Evolutionary conservation across 2,113 vertebrate species (phyloP).

Genomic region (Sus scrofa): DNA sequence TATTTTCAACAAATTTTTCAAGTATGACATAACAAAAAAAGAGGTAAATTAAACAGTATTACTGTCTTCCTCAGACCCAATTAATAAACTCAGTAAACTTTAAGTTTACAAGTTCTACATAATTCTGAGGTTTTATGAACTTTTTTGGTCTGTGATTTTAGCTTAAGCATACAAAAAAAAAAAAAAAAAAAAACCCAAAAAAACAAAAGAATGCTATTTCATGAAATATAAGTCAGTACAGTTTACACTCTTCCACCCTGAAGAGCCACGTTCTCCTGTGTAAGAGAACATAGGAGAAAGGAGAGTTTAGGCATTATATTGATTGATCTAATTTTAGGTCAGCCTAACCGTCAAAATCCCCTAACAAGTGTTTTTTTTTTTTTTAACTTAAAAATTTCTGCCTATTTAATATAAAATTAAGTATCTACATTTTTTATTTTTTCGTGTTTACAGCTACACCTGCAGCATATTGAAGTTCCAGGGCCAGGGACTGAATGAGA

Average conservation of each 20-base stretch:
- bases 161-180: neutral
- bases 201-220: neutral
- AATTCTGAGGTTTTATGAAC: neutral
- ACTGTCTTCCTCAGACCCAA: neutral
- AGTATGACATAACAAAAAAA: neutral
- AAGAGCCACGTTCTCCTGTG: neutral
- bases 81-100: neutral
- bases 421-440: neutral
- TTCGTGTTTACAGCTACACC: too few species aligned
- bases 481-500: too few species aligned
- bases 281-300: neutral
- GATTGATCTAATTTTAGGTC: neutral
- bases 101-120: neutral
- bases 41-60: neutral
- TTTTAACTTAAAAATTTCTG: neutral
- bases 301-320: neutral
- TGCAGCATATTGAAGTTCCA: too few species aligned
- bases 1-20: neutral
- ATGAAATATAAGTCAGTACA: neutral
- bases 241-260: neutral
- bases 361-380: neutral
- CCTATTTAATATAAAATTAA: neutral
- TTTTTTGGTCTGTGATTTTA: neutral
- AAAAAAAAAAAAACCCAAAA: neutral
- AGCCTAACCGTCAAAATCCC: neutral